Conservation (phyloP, 2,888 invertebrate species). For the Xestoiulus laeticollis region DNA sequence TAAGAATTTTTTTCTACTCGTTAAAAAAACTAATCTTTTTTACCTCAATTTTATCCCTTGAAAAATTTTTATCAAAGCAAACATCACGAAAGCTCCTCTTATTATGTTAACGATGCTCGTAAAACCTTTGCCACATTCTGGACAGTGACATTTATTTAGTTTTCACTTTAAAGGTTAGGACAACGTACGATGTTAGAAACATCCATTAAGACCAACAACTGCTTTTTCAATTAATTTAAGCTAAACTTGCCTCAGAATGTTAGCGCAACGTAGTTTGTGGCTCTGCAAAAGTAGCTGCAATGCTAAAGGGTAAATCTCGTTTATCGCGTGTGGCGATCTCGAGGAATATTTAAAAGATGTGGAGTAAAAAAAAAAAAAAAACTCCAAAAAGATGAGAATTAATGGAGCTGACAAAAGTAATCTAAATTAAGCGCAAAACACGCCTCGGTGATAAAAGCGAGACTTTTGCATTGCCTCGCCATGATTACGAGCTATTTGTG, state of each 20-base stretch:
- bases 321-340: conserved; percentile 10
- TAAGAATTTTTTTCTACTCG: not conserved
- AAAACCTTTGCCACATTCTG: not conserved
- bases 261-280: not conserved
- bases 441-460: conserved; percentile 12
- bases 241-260: not conserved
- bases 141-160: conserved; percentile 12
- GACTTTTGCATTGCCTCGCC: not conserved
- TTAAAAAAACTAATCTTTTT: not conserved
- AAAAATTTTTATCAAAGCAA: conserved; percentile 14
- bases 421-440: conserved; percentile 37
- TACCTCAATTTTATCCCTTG: not conserved
- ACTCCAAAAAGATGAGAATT: not conserved
- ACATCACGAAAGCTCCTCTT: not conserved
- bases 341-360: not conserved
- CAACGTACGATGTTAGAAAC: not conserved
- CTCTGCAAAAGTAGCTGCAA: not conserved
- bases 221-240: not conserved
- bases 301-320: not conserved
- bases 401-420: conserved; percentile 37
- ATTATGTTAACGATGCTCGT: not conserved
- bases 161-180: not conserved
- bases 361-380: not conserved
- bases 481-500: not conserved
- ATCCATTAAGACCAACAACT: not conserved